phyloP scores from a whole-genome alignment of 1,140 invertebrate genomes.

The Drosophila malerkotliana region DNA sequence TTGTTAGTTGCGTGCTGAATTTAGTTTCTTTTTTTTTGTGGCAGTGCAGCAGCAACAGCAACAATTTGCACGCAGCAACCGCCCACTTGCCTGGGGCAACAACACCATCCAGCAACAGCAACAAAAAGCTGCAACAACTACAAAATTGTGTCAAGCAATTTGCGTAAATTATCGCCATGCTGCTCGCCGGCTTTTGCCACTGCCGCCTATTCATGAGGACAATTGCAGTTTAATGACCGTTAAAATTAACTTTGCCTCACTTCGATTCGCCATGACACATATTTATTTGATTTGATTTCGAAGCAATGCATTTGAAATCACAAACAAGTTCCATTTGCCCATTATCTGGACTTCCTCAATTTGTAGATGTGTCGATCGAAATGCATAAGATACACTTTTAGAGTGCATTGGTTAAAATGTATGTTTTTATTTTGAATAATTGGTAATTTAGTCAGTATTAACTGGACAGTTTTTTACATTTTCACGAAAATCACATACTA shows the following conservation, averaged over 20 bases:
- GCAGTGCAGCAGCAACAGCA: slow-evolving; percentile 23
- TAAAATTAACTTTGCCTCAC: slow-evolving; percentile 58
- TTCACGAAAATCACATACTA: slow-evolving; percentile 38
- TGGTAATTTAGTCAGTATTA: slow-evolving; percentile 35
- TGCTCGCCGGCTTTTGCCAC: slow-evolving; percentile 26
- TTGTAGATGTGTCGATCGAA: no score
- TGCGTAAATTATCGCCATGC: slow-evolving; percentile 75
- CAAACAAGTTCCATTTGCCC: background rate
- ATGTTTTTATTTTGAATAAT: no score
- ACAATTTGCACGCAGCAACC: slow-evolving; percentile 41
- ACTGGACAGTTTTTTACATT: slow-evolving; percentile 59
- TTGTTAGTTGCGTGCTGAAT: slow-evolving; percentile 81
- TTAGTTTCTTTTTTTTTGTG: slow-evolving; percentile 41
- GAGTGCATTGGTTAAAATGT: background rate
- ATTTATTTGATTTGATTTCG: slow-evolving; percentile 37
- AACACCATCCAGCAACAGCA: slow-evolving; percentile 14
- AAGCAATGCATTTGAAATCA: background rate
- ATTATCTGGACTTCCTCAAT: no score
- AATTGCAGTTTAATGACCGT: slow-evolving; percentile 74
- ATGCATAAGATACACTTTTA: no score
- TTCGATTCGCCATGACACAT: slow-evolving; percentile 47
- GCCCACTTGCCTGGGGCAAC: slow-evolving; percentile 44
- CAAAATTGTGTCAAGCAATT: slow-evolving; percentile 81
- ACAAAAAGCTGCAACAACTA: slow-evolving; percentile 26
- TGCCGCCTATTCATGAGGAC: slow-evolving; percentile 44